phyloP scores from a whole-genome alignment of 2,888 invertebrate genomes.

The Polymixis flavicincta region DNA sequence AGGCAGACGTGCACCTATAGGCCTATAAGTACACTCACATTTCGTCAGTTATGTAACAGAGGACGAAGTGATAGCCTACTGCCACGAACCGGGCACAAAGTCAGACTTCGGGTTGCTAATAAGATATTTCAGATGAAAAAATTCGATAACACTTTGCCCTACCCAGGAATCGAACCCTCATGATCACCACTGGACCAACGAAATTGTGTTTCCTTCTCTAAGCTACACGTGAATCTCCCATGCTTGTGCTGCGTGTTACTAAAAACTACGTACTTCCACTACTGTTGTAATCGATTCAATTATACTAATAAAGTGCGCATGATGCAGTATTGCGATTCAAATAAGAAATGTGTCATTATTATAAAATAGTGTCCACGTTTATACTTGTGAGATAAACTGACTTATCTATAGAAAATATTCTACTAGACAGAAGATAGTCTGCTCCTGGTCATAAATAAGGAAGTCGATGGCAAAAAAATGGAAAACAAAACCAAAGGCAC shows the following conservation, averaged over 20 bases:
- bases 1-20: too few relatives aligned
- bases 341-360: constrained; percentile 31
- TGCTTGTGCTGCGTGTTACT: constrained; percentile 10
- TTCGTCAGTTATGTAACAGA: too few relatives aligned
- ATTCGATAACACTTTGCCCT: too few relatives aligned
- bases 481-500: too few relatives aligned
- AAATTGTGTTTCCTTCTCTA: background rate
- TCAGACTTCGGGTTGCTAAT: too few relatives aligned
- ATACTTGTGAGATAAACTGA: constrained; percentile 28
- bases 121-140: too few relatives aligned
- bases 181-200: background rate
- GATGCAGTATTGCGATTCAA: constrained; percentile 36
- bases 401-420: background rate
- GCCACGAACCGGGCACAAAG: too few relatives aligned
- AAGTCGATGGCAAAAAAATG: too few relatives aligned
- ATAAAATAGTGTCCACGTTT: constrained; percentile 33
- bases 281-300: constrained; percentile 22
- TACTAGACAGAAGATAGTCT: background rate
- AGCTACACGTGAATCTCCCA: constrained; percentile 22
- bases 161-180: too few relatives aligned
- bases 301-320: constrained; percentile 36
- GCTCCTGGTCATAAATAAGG: background rate
- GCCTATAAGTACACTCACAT: too few relatives aligned
- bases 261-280: background rate
- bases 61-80: too few relatives aligned